A percentile compares a stretch with the other conserved stretches of the same genome.
phyloP scores from a whole-genome alignment of 2,888 invertebrate genomes.

The Camptogramma bilineatum region DNA sequence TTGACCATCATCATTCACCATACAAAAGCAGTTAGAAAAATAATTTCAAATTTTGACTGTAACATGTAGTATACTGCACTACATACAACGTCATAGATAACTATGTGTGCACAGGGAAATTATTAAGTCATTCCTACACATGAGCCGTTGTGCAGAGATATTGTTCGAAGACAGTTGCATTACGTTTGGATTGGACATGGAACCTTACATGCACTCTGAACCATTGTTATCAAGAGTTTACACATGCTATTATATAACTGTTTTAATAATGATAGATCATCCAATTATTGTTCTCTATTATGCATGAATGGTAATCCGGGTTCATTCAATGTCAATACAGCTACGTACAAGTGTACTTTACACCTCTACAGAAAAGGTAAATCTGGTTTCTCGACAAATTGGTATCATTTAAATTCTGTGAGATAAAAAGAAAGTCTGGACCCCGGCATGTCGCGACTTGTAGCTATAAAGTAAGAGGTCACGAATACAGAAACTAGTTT shows the following conservation, averaged over 20 bases:
- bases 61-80: slow-evolving; percentile 23
- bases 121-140: slow-evolving; percentile 74
- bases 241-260: slow-evolving; percentile 49
- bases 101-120: slow-evolving; percentile 60
- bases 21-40: too few relatives aligned
- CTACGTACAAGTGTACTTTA: background rate
- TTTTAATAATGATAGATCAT: slow-evolving; percentile 47
- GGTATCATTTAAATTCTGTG: slow-evolving; percentile 20
- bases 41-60: background rate
- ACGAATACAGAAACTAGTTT: slow-evolving; percentile 61
- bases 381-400: slow-evolving; percentile 5
- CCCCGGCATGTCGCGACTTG: slow-evolving; percentile 57
- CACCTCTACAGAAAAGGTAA: background rate
- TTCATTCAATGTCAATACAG: slow-evolving; percentile 25
- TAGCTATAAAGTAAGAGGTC: slow-evolving; percentile 57
- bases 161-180: slow-evolving; percentile 56
- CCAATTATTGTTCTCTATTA: slow-evolving; percentile 47
- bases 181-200: slow-evolving; percentile 61
- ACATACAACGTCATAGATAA: slow-evolving; percentile 42
- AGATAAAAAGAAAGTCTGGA: slow-evolving; percentile 59
- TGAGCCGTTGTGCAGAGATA: slow-evolving; percentile 57
- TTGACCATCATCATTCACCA: too few relatives aligned
- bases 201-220: slow-evolving; percentile 53
- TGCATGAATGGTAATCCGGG: slow-evolving; percentile 30
- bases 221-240: slow-evolving; percentile 50